Evolutionary conservation across 2,888 invertebrate species (phyloP), one percentile per base, ranked within the genome.

Genomic region (Cenopis cana): DNA sequence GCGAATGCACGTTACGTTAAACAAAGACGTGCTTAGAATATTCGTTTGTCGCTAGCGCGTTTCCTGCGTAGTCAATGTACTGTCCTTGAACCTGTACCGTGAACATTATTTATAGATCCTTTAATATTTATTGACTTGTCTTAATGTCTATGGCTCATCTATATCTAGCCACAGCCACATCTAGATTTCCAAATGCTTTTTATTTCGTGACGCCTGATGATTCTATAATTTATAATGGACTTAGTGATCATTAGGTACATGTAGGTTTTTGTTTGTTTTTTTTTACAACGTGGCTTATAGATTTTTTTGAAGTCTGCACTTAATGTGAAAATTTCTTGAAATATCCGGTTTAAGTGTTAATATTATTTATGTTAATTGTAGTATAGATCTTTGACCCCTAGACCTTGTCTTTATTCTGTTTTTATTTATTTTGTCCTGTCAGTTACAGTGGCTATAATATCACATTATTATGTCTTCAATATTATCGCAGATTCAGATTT

Each of bases 41-140:
- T 46, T 6, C 41, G 38, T 33, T 33, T 2, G 2, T 29, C 33
- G 33, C 33, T 33, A 33, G 33, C 18, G 18, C 57, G 20, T 60
- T 46, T 49, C 11, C 24, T n/a, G 24, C 29, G 14, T 29, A 60
- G 46, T 60, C 60, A 60, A 29, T 6, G 38, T 38, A 64, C 64
- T 64, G 64, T 54, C 52, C 29, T 14, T 24, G 18, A 62, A n/a
- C 6, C 36, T 38, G n/a, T 14, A n/a, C 46, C 46, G 62, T 62
- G 29, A 18, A 12, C 4, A 74, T 81, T 85, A 86, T 87, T 82
- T 85, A 85, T 82, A 82, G 72, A 74, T 72, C 77, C 75, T 81
- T 82, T 59, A 68, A 67, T 83, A 87, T 87, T 87, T 88, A 88
- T 89, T 80, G 82, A 81, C 82, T 81, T 81, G 85, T 82, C 46